phyloP scores from a whole-genome alignment of 2,113 vertebrate species.

The Ophthalmolycus amberensis region DNA sequence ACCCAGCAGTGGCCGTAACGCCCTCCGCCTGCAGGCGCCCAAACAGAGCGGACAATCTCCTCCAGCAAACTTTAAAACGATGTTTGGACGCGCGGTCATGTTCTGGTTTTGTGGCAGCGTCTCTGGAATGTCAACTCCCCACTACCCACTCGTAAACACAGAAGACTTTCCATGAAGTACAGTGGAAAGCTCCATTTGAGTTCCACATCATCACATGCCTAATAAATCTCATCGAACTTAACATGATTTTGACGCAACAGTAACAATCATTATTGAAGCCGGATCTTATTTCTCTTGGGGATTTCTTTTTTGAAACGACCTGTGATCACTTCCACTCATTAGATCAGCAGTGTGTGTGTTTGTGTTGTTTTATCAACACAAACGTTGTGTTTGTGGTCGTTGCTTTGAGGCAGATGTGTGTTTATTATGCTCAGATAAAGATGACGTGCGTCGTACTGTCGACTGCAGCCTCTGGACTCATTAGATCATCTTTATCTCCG shows the following conservation, averaged over 20 bases:
- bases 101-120: slow-evolving; percentile 40
- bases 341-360: slow-evolving; percentile 25
- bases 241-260: slow-evolving; percentile 15
- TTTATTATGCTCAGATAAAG: slow-evolving; percentile 22
- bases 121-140: slow-evolving; percentile 64
- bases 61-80: not conserved
- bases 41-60: slow-evolving; percentile 21
- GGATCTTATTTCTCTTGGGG: slow-evolving; percentile 17
- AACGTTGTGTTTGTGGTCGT: slow-evolving; percentile 24
- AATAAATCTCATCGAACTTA: not conserved
- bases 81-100: slow-evolving; percentile 42
- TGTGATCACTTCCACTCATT: slow-evolving; percentile 13
- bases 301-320: not conserved
- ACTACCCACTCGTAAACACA: slow-evolving; percentile 54
- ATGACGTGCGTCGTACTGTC: not conserved
- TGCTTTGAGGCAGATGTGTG: slow-evolving; percentile 20
- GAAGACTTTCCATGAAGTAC: slow-evolving; percentile 16
- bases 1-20: slow-evolving; percentile 8
- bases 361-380: slow-evolving; percentile 31
- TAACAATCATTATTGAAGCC: slow-evolving; percentile 12
- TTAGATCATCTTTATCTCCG: not conserved
- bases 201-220: not conserved
- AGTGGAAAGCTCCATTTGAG: not conserved
- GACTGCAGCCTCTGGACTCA: not conserved
- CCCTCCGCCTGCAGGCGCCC: slow-evolving; percentile 38